Evolutionary conservation across 2,113 vertebrate species (phyloP), one percentile per base, ranked within the genome.

Genomic region (Poeciliopsis occidentalis): DNA sequence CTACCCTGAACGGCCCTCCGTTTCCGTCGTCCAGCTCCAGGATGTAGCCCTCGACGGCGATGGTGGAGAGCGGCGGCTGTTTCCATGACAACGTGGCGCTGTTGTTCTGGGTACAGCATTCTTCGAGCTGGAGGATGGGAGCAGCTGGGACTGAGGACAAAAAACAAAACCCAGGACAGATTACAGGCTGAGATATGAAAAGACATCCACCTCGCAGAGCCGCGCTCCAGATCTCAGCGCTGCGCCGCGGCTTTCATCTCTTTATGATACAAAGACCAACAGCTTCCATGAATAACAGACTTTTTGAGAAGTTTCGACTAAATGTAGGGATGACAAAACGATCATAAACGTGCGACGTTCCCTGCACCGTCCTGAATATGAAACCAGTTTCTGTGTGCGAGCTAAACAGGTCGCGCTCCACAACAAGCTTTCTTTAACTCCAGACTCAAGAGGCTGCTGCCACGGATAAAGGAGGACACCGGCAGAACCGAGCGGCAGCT

Each of bases 51-150:
- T 99, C 98, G 13, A 97, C 97, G 30, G 94, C 89, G 84, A 99
- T 96, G 1, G 95, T 94, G 13, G 98, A 99, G 80, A 99, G 94
- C 0, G 98, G 97, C 0, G 97, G 97, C 93, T 99, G 97, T 87
- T 99, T 99, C 98, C 98, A 99, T 72, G 98, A 99, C 92, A 99
- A 87, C 0, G 98, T 99, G 26, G 96, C 97, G 0, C 98, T 98
- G 95, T 97, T 99, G 94, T 97, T 99, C 91, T 97, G 96, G 81
- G 96, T 99, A 87, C 97, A 98, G 71, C 98, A 98, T 78, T 99
- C 98, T 87, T 99, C 98, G 69, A 99, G 94, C 93, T 99, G 98
- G 68, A 99, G 96, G 84, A 98, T 97, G 0, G 98, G 98, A 1
- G 97, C 94, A 10, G 98, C 96, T 54, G 97, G 98, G 85, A 99